Conservation (phyloP, 2,113 vertebrate species). For the Hypocryptadius cinnamomeus region DNA sequence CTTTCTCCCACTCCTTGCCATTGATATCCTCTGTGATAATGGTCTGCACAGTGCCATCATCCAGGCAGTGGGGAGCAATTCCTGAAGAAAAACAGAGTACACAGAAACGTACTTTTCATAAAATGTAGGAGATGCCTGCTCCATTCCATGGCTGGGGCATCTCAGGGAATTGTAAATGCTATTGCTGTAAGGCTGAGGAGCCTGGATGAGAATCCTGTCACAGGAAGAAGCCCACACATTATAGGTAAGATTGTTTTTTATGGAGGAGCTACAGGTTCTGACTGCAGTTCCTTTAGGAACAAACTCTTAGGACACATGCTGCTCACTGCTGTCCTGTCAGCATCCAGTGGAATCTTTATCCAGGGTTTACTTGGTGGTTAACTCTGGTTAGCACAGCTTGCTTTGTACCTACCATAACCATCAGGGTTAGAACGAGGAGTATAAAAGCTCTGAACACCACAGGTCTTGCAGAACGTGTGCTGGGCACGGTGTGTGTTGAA, state of each 20-base stretch:
- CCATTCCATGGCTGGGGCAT: background rate
- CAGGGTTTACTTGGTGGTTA: background rate
- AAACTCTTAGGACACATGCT: background rate
- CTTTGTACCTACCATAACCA: conserved; percentile 80
- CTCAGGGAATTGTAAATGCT: background rate
- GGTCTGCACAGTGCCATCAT: conserved; percentile 82
- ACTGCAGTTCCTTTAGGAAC: background rate
- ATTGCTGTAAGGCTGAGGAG: background rate
- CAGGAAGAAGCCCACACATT: background rate
- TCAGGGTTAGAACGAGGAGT: conserved; percentile 91
- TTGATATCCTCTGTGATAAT: conserved; percentile 81
- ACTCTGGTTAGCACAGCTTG: background rate
- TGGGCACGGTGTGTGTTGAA: conserved; percentile 88
- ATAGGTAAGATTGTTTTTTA: background rate
- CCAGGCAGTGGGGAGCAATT: conserved; percentile 88
- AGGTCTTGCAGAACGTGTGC: conserved; percentile 95
- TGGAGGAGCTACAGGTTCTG: background rate
- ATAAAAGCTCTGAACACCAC: conserved; percentile 96
- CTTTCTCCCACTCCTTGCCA: conserved; percentile 90
- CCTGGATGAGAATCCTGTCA: background rate
- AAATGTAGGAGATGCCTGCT: background rate
- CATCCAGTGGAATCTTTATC: background rate
- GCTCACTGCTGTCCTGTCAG: background rate
- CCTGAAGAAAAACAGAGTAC: conserved; percentile 66
- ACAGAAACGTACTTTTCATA: background rate